phyloP scores from a whole-genome alignment of 2,113 vertebrate species.

The Isichthys henryi region DNA sequence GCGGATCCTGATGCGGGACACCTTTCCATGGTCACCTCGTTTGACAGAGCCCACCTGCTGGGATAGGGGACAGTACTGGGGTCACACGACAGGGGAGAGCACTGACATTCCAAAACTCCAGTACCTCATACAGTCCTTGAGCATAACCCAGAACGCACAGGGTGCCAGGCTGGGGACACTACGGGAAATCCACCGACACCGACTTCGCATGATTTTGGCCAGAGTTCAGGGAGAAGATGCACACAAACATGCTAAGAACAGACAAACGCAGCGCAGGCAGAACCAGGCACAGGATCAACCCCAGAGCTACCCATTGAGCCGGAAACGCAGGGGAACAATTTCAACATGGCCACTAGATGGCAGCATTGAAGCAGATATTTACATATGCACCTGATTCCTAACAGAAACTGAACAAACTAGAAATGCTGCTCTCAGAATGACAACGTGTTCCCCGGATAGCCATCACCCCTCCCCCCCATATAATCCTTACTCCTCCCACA shows the following conservation, averaged over 20 bases:
- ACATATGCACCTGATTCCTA: background rate
- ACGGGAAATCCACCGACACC: background rate
- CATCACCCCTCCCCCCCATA: background rate
- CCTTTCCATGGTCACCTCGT: constrained; percentile 60
- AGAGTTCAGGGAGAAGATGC: background rate
- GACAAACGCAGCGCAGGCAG: background rate
- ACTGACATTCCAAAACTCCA: background rate
- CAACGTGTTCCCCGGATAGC: background rate
- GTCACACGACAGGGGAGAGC: background rate
- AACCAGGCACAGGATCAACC: background rate
- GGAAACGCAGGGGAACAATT: background rate
- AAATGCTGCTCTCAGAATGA: background rate
- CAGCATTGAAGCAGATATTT: background rate
- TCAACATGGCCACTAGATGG: background rate
- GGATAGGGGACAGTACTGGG: background rate
- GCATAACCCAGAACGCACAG: background rate
- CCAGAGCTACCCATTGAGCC: background rate
- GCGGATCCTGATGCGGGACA: constrained; percentile 76
- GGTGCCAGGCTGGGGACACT: background rate
- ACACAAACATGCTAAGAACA: background rate
- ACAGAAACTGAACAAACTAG: background rate
- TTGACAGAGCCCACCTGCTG: constrained; percentile 31
- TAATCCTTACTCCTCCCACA: background rate
- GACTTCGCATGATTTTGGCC: background rate
- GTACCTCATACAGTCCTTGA: background rate